Evolutionary conservation across 2,113 vertebrate species (phyloP).

Genomic region (Crotalus viridis): DNA sequence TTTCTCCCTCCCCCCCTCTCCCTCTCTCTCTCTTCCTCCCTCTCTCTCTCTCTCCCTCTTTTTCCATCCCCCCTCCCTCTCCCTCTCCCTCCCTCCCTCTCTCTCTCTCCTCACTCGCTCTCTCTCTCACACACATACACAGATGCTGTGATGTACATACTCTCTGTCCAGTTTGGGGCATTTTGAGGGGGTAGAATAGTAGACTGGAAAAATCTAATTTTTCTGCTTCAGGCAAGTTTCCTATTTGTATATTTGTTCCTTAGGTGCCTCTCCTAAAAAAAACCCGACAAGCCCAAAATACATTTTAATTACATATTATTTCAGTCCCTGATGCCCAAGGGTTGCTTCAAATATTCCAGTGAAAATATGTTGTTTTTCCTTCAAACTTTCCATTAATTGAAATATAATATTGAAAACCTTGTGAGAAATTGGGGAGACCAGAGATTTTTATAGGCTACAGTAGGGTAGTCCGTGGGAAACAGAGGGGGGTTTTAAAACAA

Average conservation of each 20-base stretch:
- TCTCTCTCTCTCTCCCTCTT: fast-evolving
- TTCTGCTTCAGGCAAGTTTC: neutral
- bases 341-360: neutral
- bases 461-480: neutral
- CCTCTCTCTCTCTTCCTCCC: fast-evolving
- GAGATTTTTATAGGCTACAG: neutral
- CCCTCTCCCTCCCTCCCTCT: too few species aligned
- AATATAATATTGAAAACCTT: neutral
- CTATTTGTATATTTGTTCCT: neutral
- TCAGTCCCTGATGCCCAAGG: neutral
- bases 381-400: neutral
- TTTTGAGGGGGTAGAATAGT: neutral
- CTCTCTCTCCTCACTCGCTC: too few species aligned
- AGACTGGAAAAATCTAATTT: neutral
- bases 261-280: neutral
- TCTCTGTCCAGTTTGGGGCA: neutral
- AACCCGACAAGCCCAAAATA: neutral
- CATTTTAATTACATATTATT: neutral
- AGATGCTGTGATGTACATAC: too few species aligned
- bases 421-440: neutral
- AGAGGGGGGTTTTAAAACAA: neutral
- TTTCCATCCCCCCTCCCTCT: too few species aligned
- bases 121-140: neutral
- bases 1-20: fast-evolving
- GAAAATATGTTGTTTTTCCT: neutral